Evolutionary conservation across 1,140 invertebrate species (phyloP).

Genomic region (Semibalanus balanoides): DNA sequence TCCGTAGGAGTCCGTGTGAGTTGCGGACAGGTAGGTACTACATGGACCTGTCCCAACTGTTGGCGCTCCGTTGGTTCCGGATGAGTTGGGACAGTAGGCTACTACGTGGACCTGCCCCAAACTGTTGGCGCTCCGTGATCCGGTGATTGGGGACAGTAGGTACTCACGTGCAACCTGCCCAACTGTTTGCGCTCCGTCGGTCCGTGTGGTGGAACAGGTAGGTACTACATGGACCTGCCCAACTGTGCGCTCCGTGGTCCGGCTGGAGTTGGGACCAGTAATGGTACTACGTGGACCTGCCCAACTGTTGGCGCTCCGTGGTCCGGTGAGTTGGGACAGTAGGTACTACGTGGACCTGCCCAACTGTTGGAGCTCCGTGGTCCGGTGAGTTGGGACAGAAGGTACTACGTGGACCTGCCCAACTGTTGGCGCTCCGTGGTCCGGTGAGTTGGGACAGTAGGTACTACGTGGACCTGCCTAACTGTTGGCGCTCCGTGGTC

Average conservation of each 20-base stretch:
- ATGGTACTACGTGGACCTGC: conserved; percentile 32
- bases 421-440: conserved; percentile 16
- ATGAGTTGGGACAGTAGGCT: conserved; percentile 54
- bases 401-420: conserved; percentile 34
- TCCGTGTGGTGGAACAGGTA: conserved; percentile 30
- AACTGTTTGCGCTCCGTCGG: no score
- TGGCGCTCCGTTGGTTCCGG: no score
- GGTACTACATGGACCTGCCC: no score
- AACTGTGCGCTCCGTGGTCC: no score
- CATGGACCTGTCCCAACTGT: no score
- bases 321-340: neutral
- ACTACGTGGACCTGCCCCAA: conserved; percentile 29
- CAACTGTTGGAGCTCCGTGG: no score
- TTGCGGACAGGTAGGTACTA: no score
- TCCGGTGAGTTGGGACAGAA: conserved; percentile 50
- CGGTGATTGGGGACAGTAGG: neutral
- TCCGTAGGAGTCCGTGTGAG: conserved; percentile 14
- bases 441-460: neutral
- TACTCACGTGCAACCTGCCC: no score
- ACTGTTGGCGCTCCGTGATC: conserved; percentile 15
- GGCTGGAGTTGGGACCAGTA: conserved; percentile 45
- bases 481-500: no score
- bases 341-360: no score
- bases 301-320: conserved; percentile 15
- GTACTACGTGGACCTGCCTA: no score